Base-by-base conservation (phyloP, 2,797 vertebrate species). In the Pipistrellus pipistrellus region DNA sequence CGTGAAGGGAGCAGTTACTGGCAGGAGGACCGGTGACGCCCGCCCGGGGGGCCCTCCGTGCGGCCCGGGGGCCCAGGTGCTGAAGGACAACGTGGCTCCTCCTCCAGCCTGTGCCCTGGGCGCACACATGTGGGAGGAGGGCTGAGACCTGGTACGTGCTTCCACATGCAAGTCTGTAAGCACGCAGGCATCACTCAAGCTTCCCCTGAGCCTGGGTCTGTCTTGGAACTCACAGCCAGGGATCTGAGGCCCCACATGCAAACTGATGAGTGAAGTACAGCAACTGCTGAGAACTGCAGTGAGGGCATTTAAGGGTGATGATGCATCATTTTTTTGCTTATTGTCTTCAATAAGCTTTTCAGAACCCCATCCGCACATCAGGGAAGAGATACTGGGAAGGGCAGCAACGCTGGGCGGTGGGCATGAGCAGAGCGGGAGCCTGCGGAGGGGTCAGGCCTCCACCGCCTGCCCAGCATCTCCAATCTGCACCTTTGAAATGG, bases 301-400 rank as follows among this genome's bases (percentile, higher is more conserved):
- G 0, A 11, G 3, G 35, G 59, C 18, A 32, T 44, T 18, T 86
- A 44, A 57, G 12, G 6, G 64, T 80, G 72, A 88, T 78, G 88
- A 66, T 7, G 66, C 2, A 14, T 9, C 25, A 1, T 48, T 48
- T 25, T 20, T 18, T 87, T 30, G 62, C 25, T 64, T 9, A 30
- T 46, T 25, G 41, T 0, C 48, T 1, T 21, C 23, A 46, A 46
- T n/a, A 93, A 95, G 55, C 7, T 95, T 91, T 48, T 72, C 81
- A 30, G 38, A 86, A 59, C 25, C 25, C 66, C 73, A 18, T 35
- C 44, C 12, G 76, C 85, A 85, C 95, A 80, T 92, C 12, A 92
- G 94, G 95, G 93, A 62, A n/a, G 69, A 73, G 57, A 53, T 53
- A 71, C 21, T 81, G 82, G 35, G 69, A 96, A 97, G 88, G 14